These are phyloP conservation scores for Microtus montanus DNA, from an alignment of 2,113 vertebrate genomes.

Conservation along the genomic window DNA sequence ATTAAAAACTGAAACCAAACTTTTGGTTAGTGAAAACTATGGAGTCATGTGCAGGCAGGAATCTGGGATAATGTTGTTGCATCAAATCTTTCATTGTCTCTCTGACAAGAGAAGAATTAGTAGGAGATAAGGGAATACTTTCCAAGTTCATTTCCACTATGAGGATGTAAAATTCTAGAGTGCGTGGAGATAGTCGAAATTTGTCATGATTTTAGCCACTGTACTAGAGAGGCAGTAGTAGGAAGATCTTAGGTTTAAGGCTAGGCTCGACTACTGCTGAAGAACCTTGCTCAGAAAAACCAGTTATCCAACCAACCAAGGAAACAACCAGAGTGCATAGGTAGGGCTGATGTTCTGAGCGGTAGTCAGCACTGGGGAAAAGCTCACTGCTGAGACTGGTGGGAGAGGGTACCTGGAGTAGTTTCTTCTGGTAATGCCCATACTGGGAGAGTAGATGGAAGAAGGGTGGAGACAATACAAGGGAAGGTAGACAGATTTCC, in stretches of 20 bases:
- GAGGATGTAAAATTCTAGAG: neutral
- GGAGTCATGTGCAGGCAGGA: neutral
- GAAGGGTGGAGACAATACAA: slow-evolving; percentile 24
- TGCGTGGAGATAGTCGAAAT: neutral
- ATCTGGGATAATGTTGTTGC: neutral
- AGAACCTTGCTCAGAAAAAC: neutral
- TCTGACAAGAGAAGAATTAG: neutral
- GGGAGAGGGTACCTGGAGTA: neutral
- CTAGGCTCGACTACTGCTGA: neutral
- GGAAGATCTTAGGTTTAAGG: neutral
- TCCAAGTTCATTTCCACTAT: neutral
- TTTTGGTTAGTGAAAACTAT: slow-evolving; percentile 37
- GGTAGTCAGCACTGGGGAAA: neutral
- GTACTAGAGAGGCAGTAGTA: neutral
- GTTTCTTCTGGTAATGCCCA: fast-evolving
- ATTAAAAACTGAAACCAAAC: slow-evolving; percentile 61
- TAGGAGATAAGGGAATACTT: neutral
- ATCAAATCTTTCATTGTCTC: neutral
- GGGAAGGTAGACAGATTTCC: neutral
- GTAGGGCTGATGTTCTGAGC: neutral
- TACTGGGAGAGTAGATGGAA: neutral
- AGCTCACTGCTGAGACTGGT: neutral
- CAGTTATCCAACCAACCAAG: neutral
- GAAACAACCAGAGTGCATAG: neutral
- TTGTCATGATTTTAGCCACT: neutral